Base-by-base conservation (phyloP, 2,113 vertebrate genomes). In the Peucedramus taeniatus region DNA sequence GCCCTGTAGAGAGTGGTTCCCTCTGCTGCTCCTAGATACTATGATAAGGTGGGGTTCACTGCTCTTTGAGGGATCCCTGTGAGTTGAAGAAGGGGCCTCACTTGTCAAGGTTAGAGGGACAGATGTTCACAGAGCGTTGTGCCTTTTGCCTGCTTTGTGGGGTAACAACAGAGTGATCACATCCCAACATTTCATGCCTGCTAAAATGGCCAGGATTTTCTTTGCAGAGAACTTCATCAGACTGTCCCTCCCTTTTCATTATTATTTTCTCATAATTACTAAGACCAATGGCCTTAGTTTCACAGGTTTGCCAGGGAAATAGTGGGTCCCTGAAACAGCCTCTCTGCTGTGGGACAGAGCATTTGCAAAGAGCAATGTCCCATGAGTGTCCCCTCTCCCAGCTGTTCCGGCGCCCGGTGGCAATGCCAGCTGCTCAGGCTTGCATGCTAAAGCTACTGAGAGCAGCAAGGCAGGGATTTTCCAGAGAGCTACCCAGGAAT, bases 401-500 rank as follows among this genome's bases (percentile, higher is more conserved):
- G 76, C 71, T 86, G 50, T 37, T 86, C 39, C 4, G 0, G 33
- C 26, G 27, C 68, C 82, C 7, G 0, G 0, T 35, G 88, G 60
- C 4, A 19, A 63, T 39, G 59, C 40, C 5, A 11, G 42, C 76
- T 89, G 88, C 79, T 93, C 37, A 49, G 72, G 33, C 44, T 82
- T 86, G 78, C 5, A 9, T n/a, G 76, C 85, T 83, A 76, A 83
- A 93, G 31, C 42, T 57, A 56, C 69, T 40, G 59, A 89, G 71
- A 88, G 15, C 51, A 95, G 18, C 3, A 14, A 86, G 51, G 68
- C 75, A 92, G 90, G 96, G 93, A 92, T 97, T 95, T 97, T 96
- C 90, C 90, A 4, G 81, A 86, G 60, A 78, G 60, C 60, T 95
- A 83, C 64, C 60, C 69, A 37, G 88, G 96, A 97, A 94, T 97